Evolutionary conservation across 2,888 invertebrate species (phyloP).

Genomic region (Leucozona laternaria): DNA sequence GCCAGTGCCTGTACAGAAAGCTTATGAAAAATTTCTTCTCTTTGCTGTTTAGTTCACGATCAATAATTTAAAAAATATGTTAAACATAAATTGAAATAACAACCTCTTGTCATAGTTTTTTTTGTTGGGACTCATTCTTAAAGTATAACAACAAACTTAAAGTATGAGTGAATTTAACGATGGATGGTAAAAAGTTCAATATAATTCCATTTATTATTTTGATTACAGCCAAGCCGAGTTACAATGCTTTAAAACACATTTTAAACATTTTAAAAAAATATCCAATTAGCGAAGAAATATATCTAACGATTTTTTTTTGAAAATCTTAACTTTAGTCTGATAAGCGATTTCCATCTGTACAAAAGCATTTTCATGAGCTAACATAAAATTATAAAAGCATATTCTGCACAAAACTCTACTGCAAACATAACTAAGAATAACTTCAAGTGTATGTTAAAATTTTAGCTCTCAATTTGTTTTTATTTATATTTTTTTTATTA

Average conservation of each 20-base stretch:
- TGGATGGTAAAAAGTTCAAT: not conserved
- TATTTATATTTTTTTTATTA: not conserved
- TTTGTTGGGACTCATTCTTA: too few species aligned
- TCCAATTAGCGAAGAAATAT: not conserved
- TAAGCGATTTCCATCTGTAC: slow-evolving; percentile 26
- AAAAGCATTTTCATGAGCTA: slow-evolving; percentile 23
- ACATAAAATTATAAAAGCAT: slow-evolving; percentile 68
- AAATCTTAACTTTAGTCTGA: not conserved
- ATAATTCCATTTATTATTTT: not conserved
- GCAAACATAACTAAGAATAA: slow-evolving; percentile 68
- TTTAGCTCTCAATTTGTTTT: slow-evolving; percentile 37
- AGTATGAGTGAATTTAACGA: too few species aligned
- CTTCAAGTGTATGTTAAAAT: slow-evolving; percentile 50
- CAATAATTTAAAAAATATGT: too few species aligned
- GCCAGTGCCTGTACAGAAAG: too few species aligned
- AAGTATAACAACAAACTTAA: too few species aligned
- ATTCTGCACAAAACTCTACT: slow-evolving; percentile 65
- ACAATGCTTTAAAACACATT: not conserved
- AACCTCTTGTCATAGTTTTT: too few species aligned
- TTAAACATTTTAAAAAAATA: not conserved
- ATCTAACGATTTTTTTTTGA: not conserved
- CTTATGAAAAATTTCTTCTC: too few species aligned
- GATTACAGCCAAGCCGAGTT: not conserved
- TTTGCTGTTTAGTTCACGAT: too few species aligned
- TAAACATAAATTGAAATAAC: too few species aligned